A percentile compares a stretch with the other conserved stretches of the same genome.
These are phyloP conservation scores for Nanorana parkeri DNA, from an alignment of 2,113 vertebrate species.

Conservation along the genomic window DNA sequence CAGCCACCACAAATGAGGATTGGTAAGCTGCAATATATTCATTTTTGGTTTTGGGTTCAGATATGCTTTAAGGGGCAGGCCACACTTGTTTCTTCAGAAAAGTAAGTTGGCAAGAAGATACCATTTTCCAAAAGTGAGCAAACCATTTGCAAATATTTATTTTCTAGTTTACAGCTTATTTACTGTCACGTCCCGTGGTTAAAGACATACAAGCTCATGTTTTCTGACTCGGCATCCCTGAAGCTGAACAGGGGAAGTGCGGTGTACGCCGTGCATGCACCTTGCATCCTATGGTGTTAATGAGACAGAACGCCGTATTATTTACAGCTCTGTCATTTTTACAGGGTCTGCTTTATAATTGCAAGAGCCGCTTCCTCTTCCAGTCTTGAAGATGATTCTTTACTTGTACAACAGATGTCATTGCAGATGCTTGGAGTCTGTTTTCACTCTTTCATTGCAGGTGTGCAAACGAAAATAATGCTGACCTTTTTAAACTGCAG, in stretches of 20 bases:
- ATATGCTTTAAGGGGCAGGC: not conserved
- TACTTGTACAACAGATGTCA: constrained; percentile 2
- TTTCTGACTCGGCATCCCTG: not conserved
- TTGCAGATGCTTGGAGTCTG: not conserved
- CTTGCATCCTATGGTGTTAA: constrained; percentile 12
- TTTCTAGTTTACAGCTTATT: no score
- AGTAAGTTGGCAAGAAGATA: no score
- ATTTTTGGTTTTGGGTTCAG: no score
- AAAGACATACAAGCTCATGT: not conserved
- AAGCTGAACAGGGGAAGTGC: not conserved
- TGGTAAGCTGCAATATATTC: no score
- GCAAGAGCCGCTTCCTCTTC: constrained; percentile 1
- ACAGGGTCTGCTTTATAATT: constrained; percentile 7
- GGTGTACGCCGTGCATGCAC: not conserved
- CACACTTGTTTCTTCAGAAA: not conserved
- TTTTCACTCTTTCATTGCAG: not conserved
- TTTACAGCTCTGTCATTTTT: constrained; percentile 36
- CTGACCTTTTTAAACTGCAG: constrained; percentile 7
- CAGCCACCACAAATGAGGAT: no score
- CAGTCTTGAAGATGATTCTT: not conserved
- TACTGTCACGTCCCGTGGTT: not conserved
- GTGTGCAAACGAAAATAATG: not conserved
- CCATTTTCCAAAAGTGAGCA: no score
- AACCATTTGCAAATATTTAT: no score
- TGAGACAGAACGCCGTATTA: constrained; percentile 26